Evolutionary conservation across 1,140 invertebrate species (phyloP).

Genomic region (Zaprionus taronus): DNA sequence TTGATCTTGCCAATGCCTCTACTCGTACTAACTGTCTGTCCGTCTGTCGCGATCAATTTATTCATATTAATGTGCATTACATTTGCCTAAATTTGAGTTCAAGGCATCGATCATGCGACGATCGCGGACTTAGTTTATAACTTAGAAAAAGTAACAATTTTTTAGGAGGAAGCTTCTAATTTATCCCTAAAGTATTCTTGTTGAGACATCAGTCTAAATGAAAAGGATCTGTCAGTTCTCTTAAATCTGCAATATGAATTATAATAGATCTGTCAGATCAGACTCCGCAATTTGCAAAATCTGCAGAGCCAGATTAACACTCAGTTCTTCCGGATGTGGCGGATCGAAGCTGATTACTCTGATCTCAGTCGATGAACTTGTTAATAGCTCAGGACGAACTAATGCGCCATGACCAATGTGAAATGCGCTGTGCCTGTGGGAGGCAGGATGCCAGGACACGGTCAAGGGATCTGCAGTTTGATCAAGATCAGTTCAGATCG

Average conservation of each 20-base stretch:
- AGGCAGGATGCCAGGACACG: slow-evolving; percentile 11
- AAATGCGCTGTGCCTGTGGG: slow-evolving; percentile 59
- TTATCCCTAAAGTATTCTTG: background rate
- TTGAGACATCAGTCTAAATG: background rate
- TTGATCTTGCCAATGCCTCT: slow-evolving; percentile 46
- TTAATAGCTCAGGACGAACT: slow-evolving; percentile 38
- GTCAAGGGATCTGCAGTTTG: background rate
- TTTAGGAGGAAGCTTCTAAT: background rate
- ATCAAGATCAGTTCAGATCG: slow-evolving; percentile 34
- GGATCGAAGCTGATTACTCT: slow-evolving; percentile 38
- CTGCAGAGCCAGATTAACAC: slow-evolving; percentile 20
- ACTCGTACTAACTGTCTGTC: background rate
- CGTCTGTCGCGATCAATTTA: slow-evolving; percentile 11
- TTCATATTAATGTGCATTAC: slow-evolving; percentile 8
- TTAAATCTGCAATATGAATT: background rate
- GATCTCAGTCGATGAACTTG: slow-evolving; percentile 41
- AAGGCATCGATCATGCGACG: background rate
- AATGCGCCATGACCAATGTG: slow-evolving; percentile 66
- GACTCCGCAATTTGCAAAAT: slow-evolving; percentile 43
- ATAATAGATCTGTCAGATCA: background rate
- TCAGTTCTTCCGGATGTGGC: slow-evolving; percentile 35
- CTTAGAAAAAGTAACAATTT: background rate
- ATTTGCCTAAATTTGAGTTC: slow-evolving; percentile 13
- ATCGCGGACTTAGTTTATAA: background rate
- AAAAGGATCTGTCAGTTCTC: background rate